Conservation (phyloP, 2,113 vertebrate genomes). For the Dinomys branickii region DNA sequence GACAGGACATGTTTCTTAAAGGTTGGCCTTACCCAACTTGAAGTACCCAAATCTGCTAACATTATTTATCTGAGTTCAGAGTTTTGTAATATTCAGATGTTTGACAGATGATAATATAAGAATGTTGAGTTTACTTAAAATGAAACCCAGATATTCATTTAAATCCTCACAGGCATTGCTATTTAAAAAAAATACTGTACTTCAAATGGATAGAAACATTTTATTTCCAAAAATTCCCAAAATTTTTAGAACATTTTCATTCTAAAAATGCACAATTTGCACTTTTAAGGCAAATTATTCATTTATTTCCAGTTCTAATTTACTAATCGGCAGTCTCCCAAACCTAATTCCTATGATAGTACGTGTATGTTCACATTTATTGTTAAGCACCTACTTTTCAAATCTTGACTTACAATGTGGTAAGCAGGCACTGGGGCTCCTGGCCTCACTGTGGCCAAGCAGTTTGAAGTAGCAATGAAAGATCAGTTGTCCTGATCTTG, state of each 20-base stretch:
- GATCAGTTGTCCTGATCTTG: slow-evolving; percentile 34
- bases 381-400: background rate
- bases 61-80: background rate
- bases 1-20: background rate
- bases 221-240: background rate
- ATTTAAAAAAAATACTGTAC: background rate
- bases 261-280: background rate
- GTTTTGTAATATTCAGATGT: background rate
- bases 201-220: background rate
- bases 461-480: slow-evolving; percentile 51
- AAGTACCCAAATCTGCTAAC: background rate
- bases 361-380: background rate
- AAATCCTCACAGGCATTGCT: background rate
- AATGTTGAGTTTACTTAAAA: background rate
- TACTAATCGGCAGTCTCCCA: background rate
- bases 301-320: background rate
- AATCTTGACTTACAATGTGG: background rate
- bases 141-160: background rate
- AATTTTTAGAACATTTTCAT: background rate
- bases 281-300: background rate
- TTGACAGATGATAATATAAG: background rate
- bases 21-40: background rate
- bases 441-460: background rate
- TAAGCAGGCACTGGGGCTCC: background rate
- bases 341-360: background rate